Base-by-base conservation (phyloP, 2,797 vertebrate species). In the Ctenopoma multispine region DNA sequence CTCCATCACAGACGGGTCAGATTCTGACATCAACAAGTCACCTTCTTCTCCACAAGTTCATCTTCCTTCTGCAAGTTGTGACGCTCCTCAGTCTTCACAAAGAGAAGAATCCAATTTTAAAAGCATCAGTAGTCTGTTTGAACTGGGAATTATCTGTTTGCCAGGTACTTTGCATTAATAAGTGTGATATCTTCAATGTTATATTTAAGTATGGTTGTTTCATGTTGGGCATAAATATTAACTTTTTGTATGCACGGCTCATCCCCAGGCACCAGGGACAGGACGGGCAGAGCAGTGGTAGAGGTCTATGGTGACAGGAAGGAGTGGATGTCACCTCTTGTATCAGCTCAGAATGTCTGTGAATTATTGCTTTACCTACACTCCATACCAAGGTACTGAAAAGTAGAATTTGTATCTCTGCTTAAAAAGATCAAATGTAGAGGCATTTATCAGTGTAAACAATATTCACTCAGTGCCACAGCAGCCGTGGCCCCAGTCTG, bases 191-290 rank as follows among this genome's bases (percentile, higher is more conserved):
- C 15, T 17, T 14, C 3, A 21, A 41, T 38, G 10, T 3, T 0
- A 23, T 48, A 36, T 18, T 63, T 24, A 40, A 13, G 21, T 27
- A 10, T 13, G 47, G 20, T 23, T 11, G 11, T 5, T n/a, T 34
- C 43, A 24, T 10, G 9, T 34, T 1, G 31, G 7, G 27, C 13
- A 41, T 41, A 12, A 40, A 40, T 4, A 1, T 11, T 61, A 4
- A 36, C 5, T 17, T 58, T 12, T 23, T 31, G 50, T 48, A 7
- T 61, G 46, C 38, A 36, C 23, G 80, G 27, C 40, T 46, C 61
- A 43, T 56, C 49, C 27, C 0, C 88, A 99, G 98, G 98, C 11
- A 95, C 94, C 87, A 95, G 93, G 0, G 98, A 99, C 93, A 94
- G 92, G 87, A 82, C 92, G 5, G 96, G 97, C 51, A 92, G 96